These are phyloP conservation scores for Drosophila albomicans DNA, from an alignment of 1,140 invertebrate genomes.

Conservation along the genomic window DNA sequence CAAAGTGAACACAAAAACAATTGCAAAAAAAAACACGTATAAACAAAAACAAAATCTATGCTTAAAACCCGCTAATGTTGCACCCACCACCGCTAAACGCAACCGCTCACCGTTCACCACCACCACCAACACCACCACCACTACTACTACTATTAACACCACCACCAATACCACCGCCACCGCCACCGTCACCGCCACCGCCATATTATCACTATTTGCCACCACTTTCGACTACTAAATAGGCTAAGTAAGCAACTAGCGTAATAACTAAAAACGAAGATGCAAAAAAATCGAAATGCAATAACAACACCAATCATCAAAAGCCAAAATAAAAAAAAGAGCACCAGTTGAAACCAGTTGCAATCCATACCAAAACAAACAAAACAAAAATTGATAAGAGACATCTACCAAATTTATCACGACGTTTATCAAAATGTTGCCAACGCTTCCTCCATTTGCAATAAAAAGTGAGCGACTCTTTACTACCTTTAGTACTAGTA, in stretches of 20 bases:
- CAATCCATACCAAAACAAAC: conserved; percentile 5
- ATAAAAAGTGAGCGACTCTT: conserved; percentile 69
- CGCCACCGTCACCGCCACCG: conserved; percentile 24
- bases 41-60: conserved; percentile 7
- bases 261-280: neutral
- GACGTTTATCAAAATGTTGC: conserved; percentile 71
- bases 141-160: conserved; percentile 27
- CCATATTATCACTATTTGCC: neutral
- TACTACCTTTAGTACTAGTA: conserved; percentile 10
- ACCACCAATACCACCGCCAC: conserved; percentile 32
- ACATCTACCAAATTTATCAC: conserved; percentile 19
- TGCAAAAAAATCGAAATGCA: conserved; percentile 13
- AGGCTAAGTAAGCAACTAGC: conserved; percentile 18
- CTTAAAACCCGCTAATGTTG: conserved; percentile 41
- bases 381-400: conserved; percentile 1
- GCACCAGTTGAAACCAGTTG: conserved; percentile 29
- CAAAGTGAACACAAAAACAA: conserved; percentile 5
- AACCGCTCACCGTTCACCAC: conserved; percentile 41
- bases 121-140: conserved; percentile 5
- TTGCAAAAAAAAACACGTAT: neutral
- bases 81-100: conserved; percentile 54
- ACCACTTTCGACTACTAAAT: conserved; percentile 1
- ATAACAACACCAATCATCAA: conserved; percentile 29
- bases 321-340: conserved; percentile 29
- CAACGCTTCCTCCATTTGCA: conserved; percentile 46